Percentiles rank a stretch among this genome's conserved stretches.
These are phyloP conservation scores for Agrotis ipsilon DNA, from an alignment of 2,888 invertebrate species.

Conservation along the genomic window DNA sequence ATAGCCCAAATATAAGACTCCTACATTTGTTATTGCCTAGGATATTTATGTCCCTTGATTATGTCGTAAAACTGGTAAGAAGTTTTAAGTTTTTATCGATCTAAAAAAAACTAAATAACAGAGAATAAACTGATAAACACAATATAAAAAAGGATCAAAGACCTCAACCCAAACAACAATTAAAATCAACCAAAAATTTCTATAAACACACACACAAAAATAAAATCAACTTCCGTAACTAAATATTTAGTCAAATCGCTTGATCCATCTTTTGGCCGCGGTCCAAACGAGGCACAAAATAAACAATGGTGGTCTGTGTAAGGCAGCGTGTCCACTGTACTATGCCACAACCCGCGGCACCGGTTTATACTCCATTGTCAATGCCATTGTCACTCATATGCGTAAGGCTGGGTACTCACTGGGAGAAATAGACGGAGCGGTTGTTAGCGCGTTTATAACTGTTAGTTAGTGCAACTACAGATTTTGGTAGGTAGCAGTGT, in stretches of 20 bases:
- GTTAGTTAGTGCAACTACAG: too few relatives aligned
- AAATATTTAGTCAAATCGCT: constrained; percentile 30
- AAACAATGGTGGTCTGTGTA: constrained; percentile 61
- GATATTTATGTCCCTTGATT: neutral
- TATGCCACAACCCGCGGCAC: constrained; percentile 65
- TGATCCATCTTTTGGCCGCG: constrained; percentile 29
- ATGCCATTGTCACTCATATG: constrained; percentile 73
- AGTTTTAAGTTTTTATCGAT: neutral
- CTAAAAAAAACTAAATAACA: neutral
- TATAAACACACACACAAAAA: constrained; percentile 12
- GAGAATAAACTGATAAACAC: neutral
- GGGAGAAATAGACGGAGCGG: neutral
- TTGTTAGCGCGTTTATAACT: neutral
- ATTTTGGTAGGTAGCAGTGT: too few relatives aligned
- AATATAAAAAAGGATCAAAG: neutral
- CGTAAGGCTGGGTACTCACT: constrained; percentile 36
- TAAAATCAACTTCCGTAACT: constrained; percentile 12
- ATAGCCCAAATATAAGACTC: too few relatives aligned
- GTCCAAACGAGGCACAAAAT: constrained; percentile 54
- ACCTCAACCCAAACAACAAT: neutral
- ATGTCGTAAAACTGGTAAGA: neutral
- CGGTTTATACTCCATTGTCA: constrained; percentile 73
- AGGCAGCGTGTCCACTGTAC: constrained; percentile 47
- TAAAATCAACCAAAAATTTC: constrained; percentile 15
- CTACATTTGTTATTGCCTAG: too few relatives aligned